Percentiles rank a stretch among this genome's conserved stretches.
Conservation (phyloP, 2,113 vertebrate genomes). For the Lampris incognitus region DNA sequence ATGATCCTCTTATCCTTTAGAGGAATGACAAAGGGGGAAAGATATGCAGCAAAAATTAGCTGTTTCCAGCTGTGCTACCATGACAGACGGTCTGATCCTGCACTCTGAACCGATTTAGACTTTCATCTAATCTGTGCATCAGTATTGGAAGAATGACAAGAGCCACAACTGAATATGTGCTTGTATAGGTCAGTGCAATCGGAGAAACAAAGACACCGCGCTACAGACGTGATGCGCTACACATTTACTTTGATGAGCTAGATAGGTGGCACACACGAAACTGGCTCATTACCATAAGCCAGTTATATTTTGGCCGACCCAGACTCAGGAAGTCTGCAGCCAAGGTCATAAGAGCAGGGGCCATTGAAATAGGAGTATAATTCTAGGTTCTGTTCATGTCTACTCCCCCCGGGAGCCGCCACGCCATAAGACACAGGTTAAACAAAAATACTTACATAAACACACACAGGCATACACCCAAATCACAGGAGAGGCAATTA, state of each 20-base stretch:
- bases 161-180: background rate
- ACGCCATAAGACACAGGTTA: slow-evolving; percentile 7
- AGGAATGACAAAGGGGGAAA: too few species aligned
- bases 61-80: background rate
- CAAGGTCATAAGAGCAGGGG: slow-evolving; percentile 32
- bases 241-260: slow-evolving; percentile 22
- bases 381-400: slow-evolving; percentile 58
- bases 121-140: slow-evolving; percentile 22
- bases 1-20: too few species aligned
- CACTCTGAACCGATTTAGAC: background rate
- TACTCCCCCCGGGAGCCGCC: slow-evolving; percentile 22
- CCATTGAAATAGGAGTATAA: slow-evolving; percentile 51
- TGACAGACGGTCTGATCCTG: background rate
- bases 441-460: slow-evolving; percentile 16
- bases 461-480: slow-evolving; percentile 35
- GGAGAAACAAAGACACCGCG: slow-evolving; percentile 9
- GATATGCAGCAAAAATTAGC: background rate
- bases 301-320: slow-evolving; percentile 46
- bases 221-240: slow-evolving; percentile 11
- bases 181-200: too few species aligned
- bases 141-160: background rate
- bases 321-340: slow-evolving; percentile 71
- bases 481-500: slow-evolving; percentile 60
- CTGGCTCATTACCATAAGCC: slow-evolving; percentile 54
- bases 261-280: slow-evolving; percentile 26